Evolutionary conservation across 2,113 vertebrate species (phyloP), one percentile per base, ranked within the genome.

Genomic region (Brachionichthys hirsutus): DNA sequence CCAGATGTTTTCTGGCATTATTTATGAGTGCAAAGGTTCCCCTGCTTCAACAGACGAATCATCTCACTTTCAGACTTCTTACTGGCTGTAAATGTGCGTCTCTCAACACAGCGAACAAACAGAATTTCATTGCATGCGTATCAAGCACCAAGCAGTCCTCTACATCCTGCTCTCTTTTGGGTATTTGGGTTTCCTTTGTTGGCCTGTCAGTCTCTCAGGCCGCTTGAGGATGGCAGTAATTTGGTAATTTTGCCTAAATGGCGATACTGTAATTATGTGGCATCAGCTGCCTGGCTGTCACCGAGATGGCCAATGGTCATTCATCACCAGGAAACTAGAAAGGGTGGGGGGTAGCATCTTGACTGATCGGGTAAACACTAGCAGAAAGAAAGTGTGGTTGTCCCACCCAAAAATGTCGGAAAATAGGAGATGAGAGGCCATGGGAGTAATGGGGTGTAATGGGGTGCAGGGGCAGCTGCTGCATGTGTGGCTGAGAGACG

Each of bases 161-260:
- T 41, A 12, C 42, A 65, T 67, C 41, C 45, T 69, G 48, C 54
- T 54, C 69, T 86, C 67, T 82, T 83, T 62, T 83, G 85, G 84
- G 24, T 89, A 84, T 86, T 89, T 89, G 78, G 81, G 82, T 88
- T 89, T 84, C 74, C 77, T 88, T 89, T 82, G 89, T 88, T 83
- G 87, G 79, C 82, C 78, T 85, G 85, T 82, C 88, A 89, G 57
- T 91, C 12, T 57, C 78, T 71, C 58, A 59, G 66, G 81, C 78
- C 82, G 77, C 76, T 76, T 71, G 77, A 88, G 88, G 62, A 65
- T 81, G 73, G 61, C 54, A 75, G 75, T 89, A 83, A 80, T 91
- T 92, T 86, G 90, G 90, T 89, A 89, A 92, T 92, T 92, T 90
- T 86, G 78, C 72, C 85, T 92, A 88, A 91, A 92, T 51, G 81